Percentiles rank a stretch among this genome's conserved stretches.
These are phyloP conservation scores for Montipora sp. DNA, from an alignment of 64 coral and sea anemone genomes.

Conservation along the genomic window DNA sequence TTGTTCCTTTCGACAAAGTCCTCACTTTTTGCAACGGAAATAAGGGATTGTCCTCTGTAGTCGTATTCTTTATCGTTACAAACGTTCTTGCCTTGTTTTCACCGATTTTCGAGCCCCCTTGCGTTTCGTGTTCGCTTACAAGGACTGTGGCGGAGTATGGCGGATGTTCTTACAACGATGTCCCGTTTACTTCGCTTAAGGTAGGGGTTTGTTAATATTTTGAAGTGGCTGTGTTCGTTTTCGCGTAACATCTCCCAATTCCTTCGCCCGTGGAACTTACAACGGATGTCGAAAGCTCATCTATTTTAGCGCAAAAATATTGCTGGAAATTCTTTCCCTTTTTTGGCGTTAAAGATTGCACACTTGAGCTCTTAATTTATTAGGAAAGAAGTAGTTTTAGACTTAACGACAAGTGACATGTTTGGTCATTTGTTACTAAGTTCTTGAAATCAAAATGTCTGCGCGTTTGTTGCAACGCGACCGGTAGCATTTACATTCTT, in stretches of 20 bases:
- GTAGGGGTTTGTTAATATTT: conserved; percentile 43
- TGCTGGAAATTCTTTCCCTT: background rate
- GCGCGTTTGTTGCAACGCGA: background rate
- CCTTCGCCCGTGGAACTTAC: too few species aligned
- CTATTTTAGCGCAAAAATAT: background rate
- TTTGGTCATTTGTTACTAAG: background rate
- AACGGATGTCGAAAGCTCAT: too few species aligned
- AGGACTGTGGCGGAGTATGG: conserved; percentile 53
- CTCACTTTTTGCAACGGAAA: conserved; percentile 24
- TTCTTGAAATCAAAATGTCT: background rate
- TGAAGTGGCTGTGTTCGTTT: conserved; percentile 6
- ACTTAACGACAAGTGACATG: background rate
- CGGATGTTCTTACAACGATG: conserved; percentile 41
- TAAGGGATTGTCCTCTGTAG: conserved; percentile 1
- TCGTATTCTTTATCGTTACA: conserved; percentile 11
- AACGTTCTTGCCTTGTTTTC: conserved; percentile 58
- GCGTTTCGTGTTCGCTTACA: conserved; percentile 86
- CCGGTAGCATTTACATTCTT: background rate
- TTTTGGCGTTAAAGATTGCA: background rate
- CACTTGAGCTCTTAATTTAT: background rate
- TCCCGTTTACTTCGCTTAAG: conserved; percentile 35
- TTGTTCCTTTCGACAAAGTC: background rate
- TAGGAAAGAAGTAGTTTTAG: background rate
- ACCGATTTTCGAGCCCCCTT: conserved; percentile 52
- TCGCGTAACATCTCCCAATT: background rate